Conservation (phyloP, 2,888 invertebrate genomes). For the Nymphalis c-album region DNA sequence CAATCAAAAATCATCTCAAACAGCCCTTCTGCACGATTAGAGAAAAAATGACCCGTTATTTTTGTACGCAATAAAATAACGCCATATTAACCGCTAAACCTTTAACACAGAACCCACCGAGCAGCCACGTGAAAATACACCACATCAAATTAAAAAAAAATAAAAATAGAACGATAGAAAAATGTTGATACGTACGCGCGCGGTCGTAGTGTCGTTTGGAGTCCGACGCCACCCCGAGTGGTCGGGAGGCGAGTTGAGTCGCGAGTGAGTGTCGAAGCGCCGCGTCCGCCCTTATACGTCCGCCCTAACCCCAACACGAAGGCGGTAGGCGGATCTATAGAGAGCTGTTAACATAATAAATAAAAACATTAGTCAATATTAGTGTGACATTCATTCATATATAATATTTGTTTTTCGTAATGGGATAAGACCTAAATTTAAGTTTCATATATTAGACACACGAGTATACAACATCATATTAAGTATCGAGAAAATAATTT, state of each 20-base stretch:
- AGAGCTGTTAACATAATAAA: slow-evolving; percentile 39
- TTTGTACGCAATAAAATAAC: neutral
- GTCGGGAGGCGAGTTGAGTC: slow-evolving; percentile 64
- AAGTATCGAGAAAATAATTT: too few species aligned
- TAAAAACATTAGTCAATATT: neutral
- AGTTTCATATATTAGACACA: too few species aligned
- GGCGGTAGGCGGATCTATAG: slow-evolving; percentile 61
- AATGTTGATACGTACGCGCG: slow-evolving; percentile 69
- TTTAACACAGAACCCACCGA: slow-evolving; percentile 1
- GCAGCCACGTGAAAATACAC: slow-evolving; percentile 17
- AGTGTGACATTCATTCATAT: neutral
- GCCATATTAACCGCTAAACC: neutral
- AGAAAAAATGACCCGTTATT: neutral
- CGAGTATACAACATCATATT: too few species aligned
- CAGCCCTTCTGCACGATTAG: neutral
- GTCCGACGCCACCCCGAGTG: slow-evolving; percentile 62
- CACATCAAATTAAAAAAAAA: slow-evolving; percentile 13
- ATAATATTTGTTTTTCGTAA: neutral
- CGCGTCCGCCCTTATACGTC: slow-evolving; percentile 67
- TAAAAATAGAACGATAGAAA: neutral
- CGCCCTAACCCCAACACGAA: slow-evolving; percentile 54
- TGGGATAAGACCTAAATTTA: neutral
- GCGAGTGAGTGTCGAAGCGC: slow-evolving; percentile 61
- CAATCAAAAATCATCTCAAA: slow-evolving; percentile 8
- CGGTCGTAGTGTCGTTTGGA: slow-evolving; percentile 57